Percentiles rank a stretch among this genome's conserved stretches.
phyloP scores from a whole-genome alignment of 2,797 vertebrate genomes.

The Graptemys geographica region DNA sequence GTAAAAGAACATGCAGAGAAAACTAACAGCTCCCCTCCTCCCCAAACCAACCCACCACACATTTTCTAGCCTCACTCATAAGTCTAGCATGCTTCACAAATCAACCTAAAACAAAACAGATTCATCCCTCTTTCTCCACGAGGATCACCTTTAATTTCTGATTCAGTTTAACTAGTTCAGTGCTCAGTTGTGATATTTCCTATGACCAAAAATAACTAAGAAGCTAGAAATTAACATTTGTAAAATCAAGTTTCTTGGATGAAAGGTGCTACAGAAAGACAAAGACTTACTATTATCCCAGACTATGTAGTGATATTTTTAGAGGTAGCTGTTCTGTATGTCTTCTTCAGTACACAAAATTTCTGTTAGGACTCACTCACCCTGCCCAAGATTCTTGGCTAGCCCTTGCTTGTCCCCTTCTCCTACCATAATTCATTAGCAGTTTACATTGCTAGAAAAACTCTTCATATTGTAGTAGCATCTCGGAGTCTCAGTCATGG shows the following conservation, averaged over 20 bases:
- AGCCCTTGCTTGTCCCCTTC: background rate
- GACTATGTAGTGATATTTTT: background rate
- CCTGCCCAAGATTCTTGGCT: background rate
- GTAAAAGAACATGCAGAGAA: background rate
- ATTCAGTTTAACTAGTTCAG: background rate
- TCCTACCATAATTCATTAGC: background rate
- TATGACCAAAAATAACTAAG: background rate
- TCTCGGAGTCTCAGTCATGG: background rate
- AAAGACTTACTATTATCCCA: background rate
- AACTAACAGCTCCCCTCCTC: background rate
- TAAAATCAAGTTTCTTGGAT: background rate
- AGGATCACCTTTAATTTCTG: background rate
- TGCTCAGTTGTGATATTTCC: background rate
- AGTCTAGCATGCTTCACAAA: background rate
- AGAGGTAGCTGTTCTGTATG: background rate
- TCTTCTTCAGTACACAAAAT: background rate
- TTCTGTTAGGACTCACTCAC: background rate
- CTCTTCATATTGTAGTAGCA: background rate
- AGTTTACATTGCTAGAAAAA: background rate
- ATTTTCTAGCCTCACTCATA: rapidly evolving
- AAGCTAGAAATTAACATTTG: background rate
- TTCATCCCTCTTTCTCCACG: background rate
- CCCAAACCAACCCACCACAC: background rate
- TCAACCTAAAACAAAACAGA: background rate
- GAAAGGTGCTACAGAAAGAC: background rate